Evolutionary conservation across 2,888 invertebrate genomes (phyloP).

Genomic region (Euphydryas editha): DNA sequence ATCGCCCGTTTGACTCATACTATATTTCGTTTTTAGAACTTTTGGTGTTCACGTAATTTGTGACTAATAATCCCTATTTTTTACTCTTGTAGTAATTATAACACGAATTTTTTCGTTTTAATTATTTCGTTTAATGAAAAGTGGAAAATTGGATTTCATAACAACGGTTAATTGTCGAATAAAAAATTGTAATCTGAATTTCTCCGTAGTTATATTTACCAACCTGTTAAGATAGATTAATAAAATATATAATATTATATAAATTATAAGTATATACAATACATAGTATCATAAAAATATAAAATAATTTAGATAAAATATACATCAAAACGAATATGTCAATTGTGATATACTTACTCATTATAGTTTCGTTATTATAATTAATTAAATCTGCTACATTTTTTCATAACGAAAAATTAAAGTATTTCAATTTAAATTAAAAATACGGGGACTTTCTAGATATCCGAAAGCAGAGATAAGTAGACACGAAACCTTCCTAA

Average conservation of each 20-base stretch:
- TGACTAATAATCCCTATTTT: slow-evolving; percentile 22
- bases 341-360: too few species aligned
- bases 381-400: neutral
- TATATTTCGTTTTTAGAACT: slow-evolving; percentile 25
- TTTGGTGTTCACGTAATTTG: slow-evolving; percentile 25
- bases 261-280: too few species aligned
- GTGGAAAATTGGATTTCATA: slow-evolving; percentile 4
- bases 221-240: too few species aligned
- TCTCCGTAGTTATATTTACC: too few species aligned
- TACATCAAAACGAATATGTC: too few species aligned
- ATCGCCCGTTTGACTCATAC: slow-evolving; percentile 26
- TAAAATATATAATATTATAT: too few species aligned
- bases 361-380: too few species aligned
- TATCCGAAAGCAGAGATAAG: slow-evolving; percentile 40
- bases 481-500: slow-evolving; percentile 44
- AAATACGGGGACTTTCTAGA: slow-evolving; percentile 14
- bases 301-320: too few species aligned
- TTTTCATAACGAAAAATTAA: neutral
- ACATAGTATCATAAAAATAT: too few species aligned
- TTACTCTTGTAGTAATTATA: slow-evolving; percentile 2
- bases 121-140: slow-evolving; percentile 9
- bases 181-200: too few species aligned
- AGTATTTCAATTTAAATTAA: neutral
- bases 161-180: too few species aligned
- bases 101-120: neutral